These are phyloP conservation scores for Tenthredo distinguenda DNA, from an alignment of 2,888 invertebrate genomes.

Conservation along the genomic window DNA sequence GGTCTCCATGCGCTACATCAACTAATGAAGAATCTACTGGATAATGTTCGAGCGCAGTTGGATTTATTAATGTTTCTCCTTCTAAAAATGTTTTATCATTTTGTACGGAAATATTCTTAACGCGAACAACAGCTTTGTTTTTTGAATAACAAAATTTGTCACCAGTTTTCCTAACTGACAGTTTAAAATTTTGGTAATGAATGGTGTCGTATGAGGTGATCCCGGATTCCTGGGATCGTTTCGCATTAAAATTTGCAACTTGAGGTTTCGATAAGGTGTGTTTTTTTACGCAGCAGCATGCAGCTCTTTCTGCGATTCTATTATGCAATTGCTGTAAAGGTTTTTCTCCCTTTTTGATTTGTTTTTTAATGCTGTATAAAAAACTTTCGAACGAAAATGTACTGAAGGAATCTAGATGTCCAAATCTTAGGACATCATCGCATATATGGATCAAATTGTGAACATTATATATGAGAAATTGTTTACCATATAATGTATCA, in stretches of 20 bases:
- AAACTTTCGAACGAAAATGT: slow-evolving; percentile 47
- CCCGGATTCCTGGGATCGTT: background rate
- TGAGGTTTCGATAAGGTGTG: background rate
- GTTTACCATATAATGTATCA: slow-evolving; percentile 24
- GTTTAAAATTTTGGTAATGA: background rate
- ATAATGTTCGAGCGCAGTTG: background rate
- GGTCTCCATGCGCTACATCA: background rate
- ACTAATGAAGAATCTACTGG: background rate
- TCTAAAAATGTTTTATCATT: background rate
- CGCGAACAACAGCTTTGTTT: background rate
- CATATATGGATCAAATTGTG: slow-evolving; percentile 44
- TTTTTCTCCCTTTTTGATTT: slow-evolving; percentile 26
- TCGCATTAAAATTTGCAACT: background rate
- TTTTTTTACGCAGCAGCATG: slow-evolving; percentile 9
- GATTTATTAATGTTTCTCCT: background rate
- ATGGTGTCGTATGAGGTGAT: background rate
- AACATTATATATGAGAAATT: slow-evolving; percentile 36
- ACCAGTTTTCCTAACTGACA: background rate
- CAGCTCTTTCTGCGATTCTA: slow-evolving; percentile 11
- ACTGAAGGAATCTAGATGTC: slow-evolving; percentile 42
- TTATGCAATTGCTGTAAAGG: slow-evolving; percentile 33
- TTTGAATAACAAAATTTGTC: slow-evolving; percentile 6
- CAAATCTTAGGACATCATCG: slow-evolving; percentile 34
- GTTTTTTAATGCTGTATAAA: slow-evolving; percentile 11
- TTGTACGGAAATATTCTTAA: background rate